Evolutionary conservation across 1,140 invertebrate species (phyloP), one percentile per base, ranked within the genome.

Genomic region (Manduca sexta): DNA sequence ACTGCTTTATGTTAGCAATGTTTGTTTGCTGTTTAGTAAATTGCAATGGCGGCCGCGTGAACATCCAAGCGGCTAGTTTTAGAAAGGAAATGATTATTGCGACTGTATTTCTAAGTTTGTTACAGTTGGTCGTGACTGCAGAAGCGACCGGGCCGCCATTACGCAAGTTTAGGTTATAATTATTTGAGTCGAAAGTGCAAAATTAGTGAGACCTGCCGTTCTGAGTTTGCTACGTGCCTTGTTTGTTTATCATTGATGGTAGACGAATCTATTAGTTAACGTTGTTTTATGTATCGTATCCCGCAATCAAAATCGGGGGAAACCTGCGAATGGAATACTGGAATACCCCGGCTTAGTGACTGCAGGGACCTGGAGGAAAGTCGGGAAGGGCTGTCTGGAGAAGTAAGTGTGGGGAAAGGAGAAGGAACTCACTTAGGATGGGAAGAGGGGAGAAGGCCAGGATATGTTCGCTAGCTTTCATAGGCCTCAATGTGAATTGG

Each of bases 41-140:
- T 38, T 39, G 14, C 15, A 30, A 12, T 15, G 16, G 37, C 39
- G 39, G 66, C 61, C 21, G 0, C 7, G 1, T 47, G 14, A 14
- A 0, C 0, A 14, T 38, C 62, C 68, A 37, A 41, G 60, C 51
- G 4, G 4, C 4, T 45, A 14, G 50, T 31, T 38, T 54, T 69
- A 6, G 45, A n/a, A 15, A 50, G 42, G 1, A 45, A 5, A 29
- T 5, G 6, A 44, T 5, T 13, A 13, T 45, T 49, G 13, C 15
- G 13, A 31, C 49, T 39, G 51, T 49, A 45, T 64, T 57, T 46
- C 39, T 47, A 49, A 60, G 43, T 52, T 69, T 64, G 67, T 45
- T 52, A 54, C 60, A 60, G 58, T 78, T 74, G 74, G 63, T 84
- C 80, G 80, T 84, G 80, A 84, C 80, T 81, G 67, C 70, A 81